Evolutionary conservation across 2,113 vertebrate species (phyloP).

Genomic region (Rhegmatorhina hoffmannsi): DNA sequence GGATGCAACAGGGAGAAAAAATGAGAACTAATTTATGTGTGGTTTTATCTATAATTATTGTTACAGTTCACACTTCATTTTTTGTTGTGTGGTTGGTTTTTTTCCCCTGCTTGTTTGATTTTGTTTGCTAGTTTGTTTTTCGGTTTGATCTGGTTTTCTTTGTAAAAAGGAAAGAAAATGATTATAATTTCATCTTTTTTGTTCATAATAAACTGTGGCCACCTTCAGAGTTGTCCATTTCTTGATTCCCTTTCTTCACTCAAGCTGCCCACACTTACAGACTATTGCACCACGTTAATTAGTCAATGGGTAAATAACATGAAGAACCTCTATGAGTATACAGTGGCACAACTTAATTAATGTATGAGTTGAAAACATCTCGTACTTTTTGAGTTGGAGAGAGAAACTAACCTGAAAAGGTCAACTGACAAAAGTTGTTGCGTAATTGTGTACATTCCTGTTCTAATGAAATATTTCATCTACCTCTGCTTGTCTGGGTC

Average conservation of each 20-base stretch:
- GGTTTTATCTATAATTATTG: neutral
- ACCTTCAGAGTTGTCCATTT: neutral
- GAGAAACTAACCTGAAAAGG: neutral
- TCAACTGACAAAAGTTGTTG: conserved; percentile 31
- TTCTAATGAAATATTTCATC: conserved; percentile 32
- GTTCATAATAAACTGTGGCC: neutral
- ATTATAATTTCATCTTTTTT: neutral
- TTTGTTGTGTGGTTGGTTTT: too few species aligned
- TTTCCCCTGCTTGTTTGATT: neutral
- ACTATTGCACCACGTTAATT: neutral
- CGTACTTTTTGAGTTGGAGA: neutral
- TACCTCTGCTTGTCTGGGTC: conserved; percentile 23
- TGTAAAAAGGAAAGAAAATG: neutral
- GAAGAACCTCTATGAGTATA: neutral
- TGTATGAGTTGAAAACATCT: neutral
- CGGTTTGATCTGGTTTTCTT: neutral
- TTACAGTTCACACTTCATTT: neutral
- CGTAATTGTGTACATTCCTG: conserved; percentile 50
- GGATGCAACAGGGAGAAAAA: neutral
- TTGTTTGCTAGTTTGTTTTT: neutral
- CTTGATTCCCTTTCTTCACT: neutral
- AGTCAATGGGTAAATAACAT: neutral
- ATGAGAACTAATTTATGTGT: accelerated
- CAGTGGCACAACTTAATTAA: neutral
- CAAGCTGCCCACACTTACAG: neutral